Evolutionary conservation across 2,797 vertebrate species (phyloP), one percentile per base, ranked within the genome.

Genomic region (Sebastes kiyomatsui): DNA sequence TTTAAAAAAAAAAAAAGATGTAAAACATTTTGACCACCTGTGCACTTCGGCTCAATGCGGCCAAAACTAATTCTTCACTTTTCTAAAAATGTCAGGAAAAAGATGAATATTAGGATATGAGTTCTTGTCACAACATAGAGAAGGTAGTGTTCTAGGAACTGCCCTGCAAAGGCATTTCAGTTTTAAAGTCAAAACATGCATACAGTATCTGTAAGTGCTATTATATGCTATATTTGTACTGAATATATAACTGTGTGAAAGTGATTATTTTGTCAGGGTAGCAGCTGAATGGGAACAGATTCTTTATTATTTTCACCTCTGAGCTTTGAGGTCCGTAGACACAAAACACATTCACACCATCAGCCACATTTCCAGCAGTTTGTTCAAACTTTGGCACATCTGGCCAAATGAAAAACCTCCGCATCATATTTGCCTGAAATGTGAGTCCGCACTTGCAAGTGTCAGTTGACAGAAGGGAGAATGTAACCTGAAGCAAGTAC

Each of bases 21-120:
- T 77, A 67, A 84, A 88, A 87, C 81, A 83, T 84, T 82, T 76
- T 74, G 75, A 82, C 82, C 88, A 84, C 77, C 87, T 91, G 89
- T 73, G 79, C 22, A 42, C 23, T 80, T 76, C 66, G 70, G 75
- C 79, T 81, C 62, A 2, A 27, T 3, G 2, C 3, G 18, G 13
- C 33, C 62, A 61, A 42, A 77, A 72, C 54, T 16, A 6, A 60
- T 87, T 67, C 78, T 78, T 80, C 58, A 79, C 46, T 82, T 81
- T 69, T 35, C 23, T 16, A 67, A 59, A 55, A 69, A 33, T 68
- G 77, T 81, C 70, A 72, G 70, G 42, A 8, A 35, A 55, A 79
- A 83, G 61, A 83, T 61, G 64, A 72, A 87, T 80, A 55, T 70
- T 5, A 55, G 59, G 59, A 74, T 23, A 52, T 65, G 16, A 42